phyloP scores from a whole-genome alignment of 30 jellyfish, hydroid and myxozoan genomes.

The Clytia hemisphaerica region DNA sequence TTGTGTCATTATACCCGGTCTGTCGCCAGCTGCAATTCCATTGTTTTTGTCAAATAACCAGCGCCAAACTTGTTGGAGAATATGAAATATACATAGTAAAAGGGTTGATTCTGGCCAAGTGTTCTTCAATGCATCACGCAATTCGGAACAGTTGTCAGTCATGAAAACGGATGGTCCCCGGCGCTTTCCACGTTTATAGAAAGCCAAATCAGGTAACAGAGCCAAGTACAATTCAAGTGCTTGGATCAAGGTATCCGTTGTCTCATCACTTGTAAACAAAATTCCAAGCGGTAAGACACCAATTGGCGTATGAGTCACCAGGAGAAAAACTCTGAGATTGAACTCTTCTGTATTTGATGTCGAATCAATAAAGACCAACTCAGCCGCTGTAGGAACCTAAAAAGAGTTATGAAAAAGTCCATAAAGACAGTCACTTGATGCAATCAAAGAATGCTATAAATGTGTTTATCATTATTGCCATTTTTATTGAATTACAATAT shows the following conservation, averaged over 20 bases:
- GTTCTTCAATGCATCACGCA: conserved; percentile 2
- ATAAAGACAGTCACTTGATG: no score
- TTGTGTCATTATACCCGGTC: no score
- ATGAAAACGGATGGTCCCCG: conserved; percentile 4
- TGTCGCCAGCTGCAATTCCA: conserved; percentile 2
- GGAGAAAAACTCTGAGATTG: not conserved
- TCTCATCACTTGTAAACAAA: conserved; percentile 12
- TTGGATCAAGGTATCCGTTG: not conserved
- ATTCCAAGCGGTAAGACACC: conserved; percentile 14
- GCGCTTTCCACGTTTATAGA: no score
- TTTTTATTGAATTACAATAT: no score
- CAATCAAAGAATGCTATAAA: no score
- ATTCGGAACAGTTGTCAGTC: conserved; percentile 14
- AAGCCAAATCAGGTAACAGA: no score
- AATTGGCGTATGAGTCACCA: not conserved
- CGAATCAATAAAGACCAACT: not conserved
- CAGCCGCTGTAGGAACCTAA: no score
- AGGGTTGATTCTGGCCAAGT: conserved; percentile 15
- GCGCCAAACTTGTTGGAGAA: no score
- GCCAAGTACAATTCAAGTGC: not conserved
- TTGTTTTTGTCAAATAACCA: not conserved
- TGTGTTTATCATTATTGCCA: no score
- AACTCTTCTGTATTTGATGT: conserved; percentile 6
- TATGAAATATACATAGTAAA: not conserved
- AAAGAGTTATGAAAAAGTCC: no score